Percentiles rank a stretch among this genome's conserved stretches.
phyloP scores from a whole-genome alignment of 1,140 invertebrate species.

The Helicoverpa armigera region DNA sequence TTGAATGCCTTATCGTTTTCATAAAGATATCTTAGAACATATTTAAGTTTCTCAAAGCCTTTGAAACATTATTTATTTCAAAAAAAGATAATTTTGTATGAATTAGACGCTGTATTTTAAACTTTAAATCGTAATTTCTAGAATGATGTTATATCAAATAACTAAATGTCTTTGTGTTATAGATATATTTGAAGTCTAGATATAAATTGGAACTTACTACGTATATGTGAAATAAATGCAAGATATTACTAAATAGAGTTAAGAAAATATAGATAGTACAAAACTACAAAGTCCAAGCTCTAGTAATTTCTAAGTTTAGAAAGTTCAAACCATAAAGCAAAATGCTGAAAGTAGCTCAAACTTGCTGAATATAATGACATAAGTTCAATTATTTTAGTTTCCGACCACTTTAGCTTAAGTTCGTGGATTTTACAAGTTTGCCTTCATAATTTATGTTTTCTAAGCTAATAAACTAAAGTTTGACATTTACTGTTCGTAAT shows the following conservation, averaged over 20 bases:
- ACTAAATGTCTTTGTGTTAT: no score
- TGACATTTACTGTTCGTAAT: no score
- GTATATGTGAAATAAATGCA: not conserved
- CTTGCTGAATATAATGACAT: conserved; percentile 1
- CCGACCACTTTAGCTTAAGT: not conserved
- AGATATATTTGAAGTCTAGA: no score
- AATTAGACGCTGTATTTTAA: no score
- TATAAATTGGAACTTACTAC: no score
- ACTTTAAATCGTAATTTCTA: no score
- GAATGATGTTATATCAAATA: no score
- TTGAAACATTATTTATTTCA: no score
- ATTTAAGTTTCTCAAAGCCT: not conserved
- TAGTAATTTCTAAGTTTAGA: not conserved
- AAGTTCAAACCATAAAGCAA: not conserved
- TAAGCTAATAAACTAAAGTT: not conserved
- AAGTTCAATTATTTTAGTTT: conserved; percentile 11
- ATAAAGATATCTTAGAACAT: not conserved
- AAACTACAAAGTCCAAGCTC: not conserved
- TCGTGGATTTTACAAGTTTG: not conserved
- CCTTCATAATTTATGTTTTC: conserved; percentile 21
- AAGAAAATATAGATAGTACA: not conserved
- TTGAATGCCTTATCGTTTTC: not conserved
- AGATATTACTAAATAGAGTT: not conserved
- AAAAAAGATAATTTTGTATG: no score
- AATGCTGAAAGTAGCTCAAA: conserved; percentile 16